Evolutionary conservation across 2,888 invertebrate species (phyloP).

Genomic region (Lottia gigantea): DNA sequence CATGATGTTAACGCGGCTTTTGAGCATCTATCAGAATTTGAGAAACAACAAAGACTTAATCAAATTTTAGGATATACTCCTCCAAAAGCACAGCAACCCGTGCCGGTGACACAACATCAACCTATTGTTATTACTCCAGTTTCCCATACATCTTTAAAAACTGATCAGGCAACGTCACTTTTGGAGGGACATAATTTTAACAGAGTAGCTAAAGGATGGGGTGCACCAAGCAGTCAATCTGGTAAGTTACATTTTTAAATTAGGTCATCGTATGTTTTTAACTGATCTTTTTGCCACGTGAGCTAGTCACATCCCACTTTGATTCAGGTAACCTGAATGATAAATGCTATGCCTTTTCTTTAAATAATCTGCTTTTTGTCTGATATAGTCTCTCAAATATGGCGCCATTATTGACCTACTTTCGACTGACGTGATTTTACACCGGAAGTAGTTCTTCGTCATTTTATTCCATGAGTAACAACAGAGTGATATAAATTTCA

Average conservation of each 20-base stretch:
- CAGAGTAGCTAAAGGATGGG: constrained; percentile 55
- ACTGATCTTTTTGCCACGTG: no score
- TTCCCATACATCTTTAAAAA: constrained; percentile 18
- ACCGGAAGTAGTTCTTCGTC: no score
- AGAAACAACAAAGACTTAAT: constrained; percentile 30
- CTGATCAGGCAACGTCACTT: constrained; percentile 26
- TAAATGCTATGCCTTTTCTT: no score
- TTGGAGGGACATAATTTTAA: constrained; percentile 55
- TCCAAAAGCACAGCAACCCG: constrained; percentile 24
- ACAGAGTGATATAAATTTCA: no score
- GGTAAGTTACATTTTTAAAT: constrained; percentile 21
- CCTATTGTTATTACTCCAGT: constrained; percentile 16
- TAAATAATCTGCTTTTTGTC: no score
- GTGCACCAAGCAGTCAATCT: constrained; percentile 31
- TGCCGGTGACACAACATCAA: constrained; percentile 17
- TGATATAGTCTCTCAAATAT: background rate
- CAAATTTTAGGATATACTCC: constrained; percentile 27
- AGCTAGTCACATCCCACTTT: no score
- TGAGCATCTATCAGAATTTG: constrained; percentile 62
- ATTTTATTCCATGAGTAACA: no score
- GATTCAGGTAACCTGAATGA: no score
- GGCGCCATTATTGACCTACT: background rate
- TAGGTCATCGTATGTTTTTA: no score
- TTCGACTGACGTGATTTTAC: no score
- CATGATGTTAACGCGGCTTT: constrained; percentile 80